Conservation (phyloP, 2,113 vertebrate genomes). For the Chlamydotis undulata region DNA sequence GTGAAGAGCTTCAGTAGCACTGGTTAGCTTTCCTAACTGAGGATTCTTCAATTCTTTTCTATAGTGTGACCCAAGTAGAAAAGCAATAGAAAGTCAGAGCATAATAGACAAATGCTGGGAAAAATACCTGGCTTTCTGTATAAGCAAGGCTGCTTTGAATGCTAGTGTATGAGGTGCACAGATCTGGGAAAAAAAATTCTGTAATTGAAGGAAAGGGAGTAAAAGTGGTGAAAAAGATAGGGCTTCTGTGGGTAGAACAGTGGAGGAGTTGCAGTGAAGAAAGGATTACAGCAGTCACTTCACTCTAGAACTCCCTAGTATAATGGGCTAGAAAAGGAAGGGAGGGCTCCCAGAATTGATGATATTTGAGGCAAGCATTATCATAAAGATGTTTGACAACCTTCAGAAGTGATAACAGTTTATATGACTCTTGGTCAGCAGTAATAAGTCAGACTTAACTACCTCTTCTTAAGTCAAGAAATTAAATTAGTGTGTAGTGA, state of each 20-base stretch:
- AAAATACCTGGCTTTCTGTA: rapidly evolving
- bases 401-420: not conserved
- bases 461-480: not conserved
- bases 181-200: not conserved
- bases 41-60: not conserved
- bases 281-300: not conserved
- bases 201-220: not conserved
- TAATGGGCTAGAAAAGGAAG: not conserved
- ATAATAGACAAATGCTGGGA: not conserved
- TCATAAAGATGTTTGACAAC: not conserved
- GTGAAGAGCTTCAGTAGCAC: not conserved
- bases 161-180: not conserved
- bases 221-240: not conserved
- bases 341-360: rapidly evolving
- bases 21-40: not conserved
- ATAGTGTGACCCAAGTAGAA: not conserved
- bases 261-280: not conserved
- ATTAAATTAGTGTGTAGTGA: not conserved
- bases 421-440: not conserved
- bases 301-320: not conserved
- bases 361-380: not conserved
- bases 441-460: not conserved
- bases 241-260: not conserved
- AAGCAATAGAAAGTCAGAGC: not conserved
- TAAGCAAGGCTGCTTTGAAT: not conserved